phyloP scores from a whole-genome alignment of 2,888 invertebrate species.

The Xestobium rufovillosum region DNA sequence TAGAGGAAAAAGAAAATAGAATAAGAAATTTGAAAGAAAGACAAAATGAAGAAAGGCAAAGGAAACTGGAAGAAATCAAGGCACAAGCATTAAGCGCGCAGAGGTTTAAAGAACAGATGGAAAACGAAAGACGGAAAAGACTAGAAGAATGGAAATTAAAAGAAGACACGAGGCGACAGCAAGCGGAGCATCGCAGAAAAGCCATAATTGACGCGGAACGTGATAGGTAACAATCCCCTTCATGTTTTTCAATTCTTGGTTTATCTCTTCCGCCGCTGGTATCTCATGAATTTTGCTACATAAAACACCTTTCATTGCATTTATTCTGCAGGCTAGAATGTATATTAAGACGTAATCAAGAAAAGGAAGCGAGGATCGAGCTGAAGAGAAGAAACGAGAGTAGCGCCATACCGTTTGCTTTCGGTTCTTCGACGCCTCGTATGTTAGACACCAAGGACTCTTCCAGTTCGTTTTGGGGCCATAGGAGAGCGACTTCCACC shows the following conservation, averaged over 20 bases:
- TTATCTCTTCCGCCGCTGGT: no score
- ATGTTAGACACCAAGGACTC: constrained; percentile 77
- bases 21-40: constrained; percentile 71
- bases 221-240: no score
- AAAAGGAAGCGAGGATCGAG: constrained; percentile 65
- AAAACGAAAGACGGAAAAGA: constrained; percentile 72
- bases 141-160: constrained; percentile 75
- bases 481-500: constrained; percentile 82
- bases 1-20: constrained; percentile 56
- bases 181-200: constrained; percentile 82
- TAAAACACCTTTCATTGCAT: no score
- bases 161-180: constrained; percentile 63
- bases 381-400: constrained; percentile 71
- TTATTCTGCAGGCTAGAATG: no score
- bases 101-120: constrained; percentile 81
- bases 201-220: constrained; percentile 84
- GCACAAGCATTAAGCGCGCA: constrained; percentile 84
- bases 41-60: constrained; percentile 83
- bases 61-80: constrained; percentile 81
- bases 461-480: constrained; percentile 75
- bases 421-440: constrained; percentile 86
- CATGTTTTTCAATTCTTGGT: no score
- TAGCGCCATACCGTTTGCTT: constrained; percentile 72
- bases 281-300: no score
- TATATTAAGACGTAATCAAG: constrained; percentile 76